These are phyloP conservation scores for Acomys russatus DNA, from an alignment of 2,797 vertebrate species.

Conservation along the genomic window DNA sequence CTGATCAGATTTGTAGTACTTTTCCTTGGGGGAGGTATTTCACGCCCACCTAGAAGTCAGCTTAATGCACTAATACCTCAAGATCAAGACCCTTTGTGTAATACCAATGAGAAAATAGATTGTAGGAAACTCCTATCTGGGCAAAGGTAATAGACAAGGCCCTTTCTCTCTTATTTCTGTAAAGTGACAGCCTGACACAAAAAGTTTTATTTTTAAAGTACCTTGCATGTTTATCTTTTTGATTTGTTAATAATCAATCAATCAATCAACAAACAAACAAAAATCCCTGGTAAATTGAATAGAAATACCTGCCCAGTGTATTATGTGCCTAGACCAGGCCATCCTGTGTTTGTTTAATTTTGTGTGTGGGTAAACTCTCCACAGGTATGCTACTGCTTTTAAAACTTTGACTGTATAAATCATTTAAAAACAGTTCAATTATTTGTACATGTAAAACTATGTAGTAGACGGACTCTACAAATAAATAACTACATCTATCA, in stretches of 20 bases:
- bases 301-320: constrained; percentile 12
- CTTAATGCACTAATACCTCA: constrained; percentile 51
- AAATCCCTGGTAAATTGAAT: background rate
- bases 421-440: constrained; percentile 19
- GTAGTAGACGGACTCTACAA: background rate
- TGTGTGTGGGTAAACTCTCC: background rate
- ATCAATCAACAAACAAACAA: background rate
- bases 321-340: background rate
- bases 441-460: constrained; percentile 25
- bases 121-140: constrained; percentile 11
- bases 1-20: constrained; percentile 56
- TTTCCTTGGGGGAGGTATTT: constrained; percentile 9
- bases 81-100: constrained; percentile 51
- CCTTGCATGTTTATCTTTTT: constrained; percentile 40
- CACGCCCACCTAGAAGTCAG: constrained; percentile 60
- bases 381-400: constrained; percentile 22
- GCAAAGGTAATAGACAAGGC: constrained; percentile 36
- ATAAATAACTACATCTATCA: background rate
- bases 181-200: background rate
- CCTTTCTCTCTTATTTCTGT: constrained; percentile 28
- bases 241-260: background rate
- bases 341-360: background rate
- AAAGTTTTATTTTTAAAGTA: constrained; percentile 38
- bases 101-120: constrained; percentile 59
- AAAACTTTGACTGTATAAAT: background rate